A percentile compares a stretch with the other conserved stretches of the same genome.
These are phyloP conservation scores for Allophyes oxyacanthae DNA, from an alignment of 2,888 invertebrate species.

Conservation along the genomic window DNA sequence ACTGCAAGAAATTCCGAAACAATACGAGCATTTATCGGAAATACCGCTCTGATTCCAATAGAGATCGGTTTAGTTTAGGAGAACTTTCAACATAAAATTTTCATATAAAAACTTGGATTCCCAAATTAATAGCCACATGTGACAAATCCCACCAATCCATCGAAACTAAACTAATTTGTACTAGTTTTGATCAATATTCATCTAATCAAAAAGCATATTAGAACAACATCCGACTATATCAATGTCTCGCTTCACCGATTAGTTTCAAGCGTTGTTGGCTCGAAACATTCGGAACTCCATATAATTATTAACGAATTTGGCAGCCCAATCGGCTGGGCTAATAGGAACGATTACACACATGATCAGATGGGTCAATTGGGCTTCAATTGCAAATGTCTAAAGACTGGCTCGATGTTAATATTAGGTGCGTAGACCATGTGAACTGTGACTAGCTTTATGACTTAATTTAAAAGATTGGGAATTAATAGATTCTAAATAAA, in stretches of 20 bases:
- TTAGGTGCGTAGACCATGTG: conserved; percentile 1
- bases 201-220: conserved; percentile 35
- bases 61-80: too few species aligned
- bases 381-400: conserved; percentile 10
- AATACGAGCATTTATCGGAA: too few species aligned
- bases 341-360: conserved; percentile 43
- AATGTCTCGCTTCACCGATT: conserved; percentile 17
- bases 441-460: not conserved
- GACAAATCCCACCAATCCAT: conserved; percentile 1
- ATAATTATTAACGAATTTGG: conserved; percentile 49
- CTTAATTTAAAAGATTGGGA: not conserved
- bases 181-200: conserved; percentile 6
- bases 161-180: conserved; percentile 5
- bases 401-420: conserved; percentile 15
- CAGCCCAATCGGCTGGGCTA: conserved; percentile 27
- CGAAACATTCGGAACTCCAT: conserved; percentile 13
- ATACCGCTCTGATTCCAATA: too few species aligned
- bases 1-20: too few species aligned
- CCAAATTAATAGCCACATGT: not conserved
- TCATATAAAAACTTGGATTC: too few species aligned
- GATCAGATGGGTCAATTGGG: conserved; percentile 39
- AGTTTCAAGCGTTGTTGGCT: conserved; percentile 23
- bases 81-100: too few species aligned
- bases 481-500: not conserved
- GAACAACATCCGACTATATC: conserved; percentile 15